Base-by-base conservation (phyloP, 2,113 vertebrate genomes). In the Genyomyrus donnyi region DNA sequence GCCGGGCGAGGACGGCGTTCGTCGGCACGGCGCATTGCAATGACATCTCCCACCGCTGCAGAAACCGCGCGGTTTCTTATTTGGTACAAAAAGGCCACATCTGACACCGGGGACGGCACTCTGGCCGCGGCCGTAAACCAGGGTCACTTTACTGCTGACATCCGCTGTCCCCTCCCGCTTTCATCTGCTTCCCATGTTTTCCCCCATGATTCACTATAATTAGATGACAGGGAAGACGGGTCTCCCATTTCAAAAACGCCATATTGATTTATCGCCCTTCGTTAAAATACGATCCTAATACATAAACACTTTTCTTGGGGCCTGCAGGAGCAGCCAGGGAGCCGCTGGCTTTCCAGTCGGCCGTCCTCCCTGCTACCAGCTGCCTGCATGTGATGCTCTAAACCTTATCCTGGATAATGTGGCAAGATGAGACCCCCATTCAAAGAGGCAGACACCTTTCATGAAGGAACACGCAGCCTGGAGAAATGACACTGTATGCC, bases 31-130 rank as follows among this genome's bases (percentile, higher is more conserved):
- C 93, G 90, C 89, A 91, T 92, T 93, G 93, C 94, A 94, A 95
- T 95, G 95, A 95, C 95, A 96, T 95, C 93, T 92, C 92, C 92
- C 83, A 91, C 93, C 93, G 91, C 90, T 90, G 93, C 94, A 94
- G 92, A 95, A 95, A 95, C 94, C 93, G 93, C 95, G 94, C 21
- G 93, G 95, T 94, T 80, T 88, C 86, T 91, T 94, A 93, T 94
- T 94, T 93, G 94, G 93, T 94, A 94, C 92, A 92, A 92, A 91
- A 88, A 24, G 9, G 93, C 95, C 96, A 96, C 95, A 96, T 96
- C 95, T 95, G 94, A 96, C 93, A 94, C 92, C 89, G 90, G 77
- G 92, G 93, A 91, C 92, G 90, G 93, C 93, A 93, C 94, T 93
- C 92, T 91, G 80, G 91, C 94, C 94, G 58, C 92, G 94, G 92